A percentile compares a stretch with the other conserved stretches of the same genome.
Evolutionary conservation across 2,888 invertebrate species (phyloP).

Genomic region (Dryobotodes eremita): DNA sequence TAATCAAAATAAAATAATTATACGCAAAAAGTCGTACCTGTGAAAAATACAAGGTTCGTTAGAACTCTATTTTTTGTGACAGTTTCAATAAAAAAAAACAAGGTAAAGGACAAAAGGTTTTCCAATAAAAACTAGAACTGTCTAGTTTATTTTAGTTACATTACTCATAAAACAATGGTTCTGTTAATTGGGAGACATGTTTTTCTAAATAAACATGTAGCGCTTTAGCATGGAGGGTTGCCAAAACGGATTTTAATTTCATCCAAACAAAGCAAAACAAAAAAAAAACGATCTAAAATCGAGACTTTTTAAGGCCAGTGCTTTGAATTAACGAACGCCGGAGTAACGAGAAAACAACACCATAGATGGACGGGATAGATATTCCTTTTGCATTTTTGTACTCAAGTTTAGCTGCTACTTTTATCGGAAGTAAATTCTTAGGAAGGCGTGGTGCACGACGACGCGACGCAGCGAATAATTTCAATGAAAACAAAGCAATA

Average conservation of each 20-base stretch:
- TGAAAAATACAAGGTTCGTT: too few species aligned
- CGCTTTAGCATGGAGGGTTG: slow-evolving; percentile 45
- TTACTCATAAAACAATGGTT: slow-evolving; percentile 46
- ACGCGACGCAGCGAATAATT: neutral
- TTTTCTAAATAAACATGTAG: slow-evolving; percentile 65
- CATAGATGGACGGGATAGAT: slow-evolving; percentile 9
- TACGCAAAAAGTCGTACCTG: neutral
- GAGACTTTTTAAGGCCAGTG: slow-evolving; percentile 35
- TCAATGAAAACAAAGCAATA: slow-evolving; percentile 2
- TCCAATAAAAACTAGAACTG: neutral
- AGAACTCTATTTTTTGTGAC: neutral
- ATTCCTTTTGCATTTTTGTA: slow-evolving; percentile 1
- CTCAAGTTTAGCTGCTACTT: slow-evolving; percentile 9
- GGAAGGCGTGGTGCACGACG: too few species aligned
- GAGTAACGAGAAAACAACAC: slow-evolving; percentile 21
- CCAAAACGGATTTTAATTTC: slow-evolving; percentile 66
- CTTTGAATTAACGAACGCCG: slow-evolving; percentile 48
- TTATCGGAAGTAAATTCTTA: neutral
- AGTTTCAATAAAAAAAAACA: neutral
- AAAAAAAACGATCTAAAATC: slow-evolving; percentile 56
- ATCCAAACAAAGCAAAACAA: slow-evolving; percentile 46
- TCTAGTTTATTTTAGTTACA: slow-evolving; percentile 4
- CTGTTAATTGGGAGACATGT: slow-evolving; percentile 62
- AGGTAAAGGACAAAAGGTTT: slow-evolving; percentile 1
- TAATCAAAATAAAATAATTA: neutral